phyloP scores from a whole-genome alignment of 2,888 invertebrate genomes.

The Campaea margaritaria region DNA sequence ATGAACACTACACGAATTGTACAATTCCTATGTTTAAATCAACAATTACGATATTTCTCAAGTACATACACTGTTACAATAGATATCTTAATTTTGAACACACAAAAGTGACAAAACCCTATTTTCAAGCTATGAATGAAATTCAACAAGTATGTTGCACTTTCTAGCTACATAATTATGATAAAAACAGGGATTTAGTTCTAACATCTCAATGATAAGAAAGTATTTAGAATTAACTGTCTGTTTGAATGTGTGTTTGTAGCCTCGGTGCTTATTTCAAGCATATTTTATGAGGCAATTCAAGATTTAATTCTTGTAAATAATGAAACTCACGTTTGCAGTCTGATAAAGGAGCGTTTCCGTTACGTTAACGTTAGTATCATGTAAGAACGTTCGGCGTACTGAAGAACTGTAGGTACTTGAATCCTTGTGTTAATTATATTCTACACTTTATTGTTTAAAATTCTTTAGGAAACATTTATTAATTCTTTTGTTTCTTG shows the following conservation, averaged over 20 bases:
- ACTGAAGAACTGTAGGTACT: constrained; percentile 12
- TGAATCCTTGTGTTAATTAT: constrained; percentile 3
- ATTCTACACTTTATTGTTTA: background rate
- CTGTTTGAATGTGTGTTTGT: constrained; percentile 1
- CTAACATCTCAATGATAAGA: constrained; percentile 18
- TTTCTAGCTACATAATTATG: background rate
- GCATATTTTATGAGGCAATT: constrained; percentile 45
- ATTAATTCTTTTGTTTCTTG: too few relatives aligned
- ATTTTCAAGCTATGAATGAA: background rate
- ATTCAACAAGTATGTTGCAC: background rate
- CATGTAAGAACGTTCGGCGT: constrained; percentile 11
- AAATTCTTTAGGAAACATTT: too few relatives aligned
- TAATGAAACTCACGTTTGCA: constrained; percentile 47
- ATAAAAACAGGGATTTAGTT: constrained; percentile 17
- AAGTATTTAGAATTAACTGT: constrained; percentile 9
- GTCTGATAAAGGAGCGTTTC: constrained; percentile 33
- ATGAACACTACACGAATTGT: constrained; percentile 9
- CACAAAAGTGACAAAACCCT: too few relatives aligned
- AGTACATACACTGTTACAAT: too few relatives aligned
- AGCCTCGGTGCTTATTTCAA: constrained; percentile 20
- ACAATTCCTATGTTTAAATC: constrained; percentile 3
- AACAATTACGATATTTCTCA: background rate
- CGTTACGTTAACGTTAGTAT: constrained; percentile 20
- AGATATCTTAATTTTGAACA: too few relatives aligned
- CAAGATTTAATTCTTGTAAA: constrained; percentile 50